Base-by-base conservation (phyloP, 2,797 vertebrate genomes). In the Protosalanx chinensis region DNA sequence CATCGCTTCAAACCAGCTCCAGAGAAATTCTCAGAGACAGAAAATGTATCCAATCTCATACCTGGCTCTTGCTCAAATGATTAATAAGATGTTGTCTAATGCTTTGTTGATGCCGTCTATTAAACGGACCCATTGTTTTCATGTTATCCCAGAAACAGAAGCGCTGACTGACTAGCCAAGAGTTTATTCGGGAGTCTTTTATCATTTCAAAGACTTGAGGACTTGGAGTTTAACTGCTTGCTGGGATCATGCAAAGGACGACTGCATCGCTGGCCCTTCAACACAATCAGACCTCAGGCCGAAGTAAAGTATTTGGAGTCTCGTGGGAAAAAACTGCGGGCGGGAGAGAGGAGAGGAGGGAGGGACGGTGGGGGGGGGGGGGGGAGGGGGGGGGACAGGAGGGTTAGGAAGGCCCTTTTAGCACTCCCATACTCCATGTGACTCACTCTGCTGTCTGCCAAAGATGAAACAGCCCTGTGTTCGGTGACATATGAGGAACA, bases 181-280 rank as follows among this genome's bases (percentile, higher is more conserved):
- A 46, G 41, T 46, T 46, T 46, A 46, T 46, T 46, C 1, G 41
- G 7, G 41, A 46, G 41, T 46, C 10, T 46, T 46, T 46, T 46
- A 46, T 8, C 41, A 27, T 46, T 46, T 46, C 41, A 13, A 8
- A 46, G 2, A 46, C 41, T 46, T 46, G 7, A 8, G 41, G 7
- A 46, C 23, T 27, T 46, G 41, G 41, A 46, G 7, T 46, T 12
- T 46, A 46, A 46, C 41, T 46, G 41, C 3, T 46, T 12, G 13
- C 8, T 13, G 41, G 3, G 76, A 85, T 83, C 74, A 80, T 83
- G 85, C 82, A 79, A 79, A 68, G 79, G 79, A 86, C 79, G 10
- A 46, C 41, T 46, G 41, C 82, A 74, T 82, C 78, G 82, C 83
- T 85, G 80, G 78, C 80, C 77, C 77, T 82, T 83, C 86, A 83